Evolutionary conservation across 2,797 vertebrate genomes (phyloP).

Genomic region (Periparus ater): DNA sequence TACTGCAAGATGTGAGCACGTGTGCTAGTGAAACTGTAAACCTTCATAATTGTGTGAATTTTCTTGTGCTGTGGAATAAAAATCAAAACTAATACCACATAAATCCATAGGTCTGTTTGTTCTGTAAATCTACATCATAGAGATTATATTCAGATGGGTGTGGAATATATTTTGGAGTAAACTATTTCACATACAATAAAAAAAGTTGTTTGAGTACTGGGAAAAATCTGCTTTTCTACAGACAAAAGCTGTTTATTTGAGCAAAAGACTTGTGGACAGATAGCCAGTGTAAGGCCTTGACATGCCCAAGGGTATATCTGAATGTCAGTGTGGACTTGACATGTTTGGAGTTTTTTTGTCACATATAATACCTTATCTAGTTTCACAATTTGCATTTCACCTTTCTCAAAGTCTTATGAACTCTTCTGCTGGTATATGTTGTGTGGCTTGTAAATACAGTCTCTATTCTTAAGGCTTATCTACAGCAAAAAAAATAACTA

Average conservation of each 20-base stretch:
- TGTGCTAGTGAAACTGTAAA: background rate
- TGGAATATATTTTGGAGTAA: background rate
- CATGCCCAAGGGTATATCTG: background rate
- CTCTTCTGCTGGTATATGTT: background rate
- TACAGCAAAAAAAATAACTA: background rate
- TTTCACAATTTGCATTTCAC: background rate
- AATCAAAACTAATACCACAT: background rate
- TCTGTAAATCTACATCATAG: background rate
- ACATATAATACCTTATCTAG: background rate
- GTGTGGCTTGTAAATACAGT: background rate
- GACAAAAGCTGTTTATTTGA: background rate
- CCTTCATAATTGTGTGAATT: background rate
- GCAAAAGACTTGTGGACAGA: background rate
- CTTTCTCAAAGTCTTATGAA: background rate
- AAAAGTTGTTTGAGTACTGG: background rate
- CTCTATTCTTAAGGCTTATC: background rate
- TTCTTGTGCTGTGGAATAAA: background rate
- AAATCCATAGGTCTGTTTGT: background rate
- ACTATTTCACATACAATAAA: background rate
- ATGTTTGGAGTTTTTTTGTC: background rate
- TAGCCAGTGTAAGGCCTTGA: background rate
- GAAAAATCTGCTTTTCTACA: background rate
- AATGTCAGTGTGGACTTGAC: background rate
- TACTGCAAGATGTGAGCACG: background rate
- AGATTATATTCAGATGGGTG: background rate